Evolutionary conservation across 2,888 invertebrate genomes (phyloP).

Genomic region (Drosophila leonis): DNA sequence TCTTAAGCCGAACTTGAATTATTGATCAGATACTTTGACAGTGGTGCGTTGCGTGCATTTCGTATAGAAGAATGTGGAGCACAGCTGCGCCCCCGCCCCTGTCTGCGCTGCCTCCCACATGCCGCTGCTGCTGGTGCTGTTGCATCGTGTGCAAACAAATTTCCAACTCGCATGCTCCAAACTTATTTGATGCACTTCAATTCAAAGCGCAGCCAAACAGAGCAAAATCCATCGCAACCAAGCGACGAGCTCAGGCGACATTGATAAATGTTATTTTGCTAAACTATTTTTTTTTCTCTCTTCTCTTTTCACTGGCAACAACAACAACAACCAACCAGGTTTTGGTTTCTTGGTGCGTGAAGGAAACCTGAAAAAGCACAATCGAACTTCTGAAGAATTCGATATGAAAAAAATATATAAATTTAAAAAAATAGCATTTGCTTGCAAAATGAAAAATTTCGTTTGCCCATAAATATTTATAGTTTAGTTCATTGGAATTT

Average conservation of each 20-base stretch:
- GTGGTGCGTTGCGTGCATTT: not conserved
- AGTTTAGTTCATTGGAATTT: constrained; percentile 2
- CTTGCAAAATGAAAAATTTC: not conserved
- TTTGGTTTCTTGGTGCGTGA: constrained; percentile 2
- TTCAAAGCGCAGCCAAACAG: constrained; percentile 34
- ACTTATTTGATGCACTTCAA: constrained; percentile 72
- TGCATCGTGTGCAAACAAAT: constrained; percentile 53
- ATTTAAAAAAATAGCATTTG: constrained; percentile 19
- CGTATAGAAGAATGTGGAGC: not conserved
- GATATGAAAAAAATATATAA: constrained; percentile 7
- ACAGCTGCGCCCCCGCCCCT: not conserved
- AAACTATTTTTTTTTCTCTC: constrained; percentile 43
- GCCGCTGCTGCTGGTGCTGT: not conserved
- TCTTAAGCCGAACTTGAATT: constrained; percentile 59
- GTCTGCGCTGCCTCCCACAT: not conserved
- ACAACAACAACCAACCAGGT: constrained; percentile 18
- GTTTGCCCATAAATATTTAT: constrained; percentile 2
- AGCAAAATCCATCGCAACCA: constrained; percentile 15
- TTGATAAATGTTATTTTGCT: constrained; percentile 72
- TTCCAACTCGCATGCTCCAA: constrained; percentile 63
- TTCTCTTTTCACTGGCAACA: constrained; percentile 1
- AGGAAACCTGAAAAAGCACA: constrained; percentile 9
- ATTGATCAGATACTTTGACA: constrained; percentile 69
- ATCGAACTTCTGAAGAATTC: constrained; percentile 14
- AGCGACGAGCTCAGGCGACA: constrained; percentile 40